Evolutionary conservation across 2,888 invertebrate genomes (phyloP).

Genomic region (Mythimna impura): DNA sequence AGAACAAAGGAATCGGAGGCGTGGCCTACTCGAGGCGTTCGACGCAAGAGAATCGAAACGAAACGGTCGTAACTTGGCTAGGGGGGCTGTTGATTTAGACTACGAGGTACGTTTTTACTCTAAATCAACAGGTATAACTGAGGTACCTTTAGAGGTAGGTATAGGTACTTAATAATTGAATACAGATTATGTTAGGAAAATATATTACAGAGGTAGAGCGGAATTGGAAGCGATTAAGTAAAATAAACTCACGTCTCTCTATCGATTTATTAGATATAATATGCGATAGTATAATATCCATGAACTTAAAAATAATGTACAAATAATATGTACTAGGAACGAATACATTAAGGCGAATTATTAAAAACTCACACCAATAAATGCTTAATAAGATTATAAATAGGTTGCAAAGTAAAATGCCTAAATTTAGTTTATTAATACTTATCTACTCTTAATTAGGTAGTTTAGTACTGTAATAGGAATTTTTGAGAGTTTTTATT

Average conservation of each 20-base stretch:
- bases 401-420: constrained; percentile 26
- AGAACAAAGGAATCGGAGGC: too few species aligned
- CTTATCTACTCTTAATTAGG: constrained; percentile 32
- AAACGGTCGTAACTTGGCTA: too few species aligned
- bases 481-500: constrained; percentile 16
- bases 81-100: too few species aligned
- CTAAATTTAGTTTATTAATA: constrained; percentile 31
- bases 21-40: too few species aligned
- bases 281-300: constrained; percentile 38
- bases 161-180: neutral
- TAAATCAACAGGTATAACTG: too few species aligned
- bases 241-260: constrained; percentile 34
- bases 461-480: constrained; percentile 35
- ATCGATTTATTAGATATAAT: constrained; percentile 50
- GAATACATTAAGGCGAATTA: constrained; percentile 50
- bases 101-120: too few species aligned
- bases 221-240: neutral
- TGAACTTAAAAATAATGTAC: constrained; percentile 48
- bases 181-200: neutral
- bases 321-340: constrained; percentile 63
- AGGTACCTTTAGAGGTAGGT: too few species aligned
- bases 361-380: constrained; percentile 41
- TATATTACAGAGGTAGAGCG: neutral
- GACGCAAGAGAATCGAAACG: too few species aligned
- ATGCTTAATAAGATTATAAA: constrained; percentile 41